A percentile compares a stretch with the other conserved stretches of the same genome.
Conservation (phyloP, 2,888 invertebrate genomes). For the Cenopis cana region DNA sequence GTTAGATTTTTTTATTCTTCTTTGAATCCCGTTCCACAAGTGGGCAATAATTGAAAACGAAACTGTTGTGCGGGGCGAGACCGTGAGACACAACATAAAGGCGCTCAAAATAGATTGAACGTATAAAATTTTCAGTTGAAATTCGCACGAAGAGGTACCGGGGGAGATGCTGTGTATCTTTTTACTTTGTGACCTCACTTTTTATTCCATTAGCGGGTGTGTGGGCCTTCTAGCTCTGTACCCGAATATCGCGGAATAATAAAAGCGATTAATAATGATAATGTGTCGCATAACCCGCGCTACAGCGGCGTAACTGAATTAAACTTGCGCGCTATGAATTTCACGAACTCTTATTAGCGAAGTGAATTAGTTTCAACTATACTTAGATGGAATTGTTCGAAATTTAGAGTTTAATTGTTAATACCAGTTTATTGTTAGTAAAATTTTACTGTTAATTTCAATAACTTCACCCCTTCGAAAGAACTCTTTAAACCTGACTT, state of each 20-base stretch:
- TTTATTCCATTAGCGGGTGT: slow-evolving; percentile 84
- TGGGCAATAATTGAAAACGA: slow-evolving; percentile 85
- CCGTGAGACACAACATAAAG: slow-evolving; percentile 82
- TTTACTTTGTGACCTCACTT: slow-evolving; percentile 85
- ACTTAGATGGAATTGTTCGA: no score
- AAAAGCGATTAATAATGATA: slow-evolving; percentile 84
- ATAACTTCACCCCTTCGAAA: no score
- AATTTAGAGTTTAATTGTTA: no score
- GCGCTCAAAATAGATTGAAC: slow-evolving; percentile 84
- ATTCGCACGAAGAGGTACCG: slow-evolving; percentile 81
- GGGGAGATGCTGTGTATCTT: slow-evolving; percentile 83
- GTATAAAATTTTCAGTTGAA: slow-evolving; percentile 85
- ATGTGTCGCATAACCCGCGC: slow-evolving; percentile 74
- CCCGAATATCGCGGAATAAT: slow-evolving; percentile 84
- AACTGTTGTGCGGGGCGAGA: slow-evolving; percentile 79
- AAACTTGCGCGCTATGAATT: slow-evolving; percentile 72
- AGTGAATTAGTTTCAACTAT: slow-evolving; percentile 59
- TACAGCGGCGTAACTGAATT: slow-evolving; percentile 76
- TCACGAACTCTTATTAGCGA: slow-evolving; percentile 67
- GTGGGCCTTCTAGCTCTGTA: slow-evolving; percentile 82
- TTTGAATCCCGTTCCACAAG: slow-evolving; percentile 82
- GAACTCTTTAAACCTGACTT: background rate
- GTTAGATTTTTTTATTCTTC: slow-evolving; percentile 78
- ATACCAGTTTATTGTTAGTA: no score
- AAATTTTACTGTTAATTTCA: no score